Conservation (phyloP, 2,888 invertebrate species). For the Chrysolina americana region DNA sequence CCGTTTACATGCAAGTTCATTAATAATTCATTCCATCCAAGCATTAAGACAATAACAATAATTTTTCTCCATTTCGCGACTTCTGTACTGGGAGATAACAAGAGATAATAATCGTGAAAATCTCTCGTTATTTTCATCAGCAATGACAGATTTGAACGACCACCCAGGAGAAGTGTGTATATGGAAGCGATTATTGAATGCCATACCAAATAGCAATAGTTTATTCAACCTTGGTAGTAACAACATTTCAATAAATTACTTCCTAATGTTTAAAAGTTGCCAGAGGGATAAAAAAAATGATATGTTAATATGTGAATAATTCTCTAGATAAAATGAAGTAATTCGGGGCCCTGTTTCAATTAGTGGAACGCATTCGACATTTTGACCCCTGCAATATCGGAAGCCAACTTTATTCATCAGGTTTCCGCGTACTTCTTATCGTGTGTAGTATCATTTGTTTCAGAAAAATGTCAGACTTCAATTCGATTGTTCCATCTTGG, state of each 20-base stretch:
- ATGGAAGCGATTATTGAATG: neutral
- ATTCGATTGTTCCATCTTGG: too few species aligned
- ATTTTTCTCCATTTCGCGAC: slow-evolving; percentile 13
- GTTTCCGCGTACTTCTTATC: too few species aligned
- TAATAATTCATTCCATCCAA: slow-evolving; percentile 1
- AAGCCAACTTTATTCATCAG: too few species aligned
- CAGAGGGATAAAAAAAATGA: too few species aligned
- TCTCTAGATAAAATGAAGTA: too few species aligned
- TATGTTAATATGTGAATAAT: too few species aligned
- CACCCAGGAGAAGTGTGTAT: slow-evolving; percentile 15
- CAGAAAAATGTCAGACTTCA: too few species aligned
- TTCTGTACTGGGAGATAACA: slow-evolving; percentile 17
- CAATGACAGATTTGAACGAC: slow-evolving; percentile 8
- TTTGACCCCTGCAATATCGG: too few species aligned
- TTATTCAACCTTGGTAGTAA: neutral
- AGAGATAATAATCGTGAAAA: slow-evolving; percentile 21
- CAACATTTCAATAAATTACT: neutral
- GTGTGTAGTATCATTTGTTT: too few species aligned
- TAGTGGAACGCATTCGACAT: too few species aligned
- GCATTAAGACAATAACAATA: slow-evolving; percentile 21
- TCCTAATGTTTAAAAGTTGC: too few species aligned
- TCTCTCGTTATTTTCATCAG: slow-evolving; percentile 21
- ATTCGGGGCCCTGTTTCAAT: too few species aligned
- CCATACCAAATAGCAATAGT: neutral
- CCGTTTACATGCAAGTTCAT: neutral